Evolutionary conservation across 2,113 vertebrate genomes (phyloP).

Genomic region (Phaethon lepturus): DNA sequence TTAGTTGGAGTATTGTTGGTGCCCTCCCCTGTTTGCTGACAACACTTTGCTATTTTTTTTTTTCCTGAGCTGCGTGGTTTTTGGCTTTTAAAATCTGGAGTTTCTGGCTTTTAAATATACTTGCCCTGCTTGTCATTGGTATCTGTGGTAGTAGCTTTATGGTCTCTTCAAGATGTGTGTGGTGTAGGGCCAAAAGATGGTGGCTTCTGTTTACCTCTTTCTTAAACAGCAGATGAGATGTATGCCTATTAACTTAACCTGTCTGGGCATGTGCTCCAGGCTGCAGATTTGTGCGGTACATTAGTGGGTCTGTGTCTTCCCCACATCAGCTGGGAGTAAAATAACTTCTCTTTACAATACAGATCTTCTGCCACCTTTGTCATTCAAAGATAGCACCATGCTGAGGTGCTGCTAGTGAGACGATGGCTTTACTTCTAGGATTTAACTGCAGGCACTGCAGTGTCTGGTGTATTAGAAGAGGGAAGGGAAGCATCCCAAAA

Average conservation of each 20-base stretch:
- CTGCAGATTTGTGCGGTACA: fast-evolving
- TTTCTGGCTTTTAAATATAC: neutral
- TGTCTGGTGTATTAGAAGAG: neutral
- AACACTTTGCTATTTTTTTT: neutral
- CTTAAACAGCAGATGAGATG: neutral
- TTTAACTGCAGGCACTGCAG: neutral
- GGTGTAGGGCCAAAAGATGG: neutral
- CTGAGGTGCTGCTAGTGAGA: neutral
- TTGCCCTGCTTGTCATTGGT: neutral
- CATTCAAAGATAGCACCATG: neutral
- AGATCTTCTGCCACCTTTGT: neutral
- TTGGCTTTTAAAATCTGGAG: neutral
- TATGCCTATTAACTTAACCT: neutral
- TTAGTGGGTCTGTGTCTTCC: neutral
- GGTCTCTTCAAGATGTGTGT: neutral
- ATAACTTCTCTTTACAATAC: neutral
- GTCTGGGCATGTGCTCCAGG: neutral
- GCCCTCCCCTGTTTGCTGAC: neutral
- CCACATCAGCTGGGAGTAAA: neutral
- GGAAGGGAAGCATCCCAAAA: neutral
- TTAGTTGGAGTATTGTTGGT: neutral
- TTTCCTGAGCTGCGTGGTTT: neutral
- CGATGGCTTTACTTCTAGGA: neutral
- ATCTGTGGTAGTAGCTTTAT: neutral
- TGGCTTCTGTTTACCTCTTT: neutral